Evolutionary conservation across 2,888 invertebrate species (phyloP).

Genomic region (Drosophila birchii): DNA sequence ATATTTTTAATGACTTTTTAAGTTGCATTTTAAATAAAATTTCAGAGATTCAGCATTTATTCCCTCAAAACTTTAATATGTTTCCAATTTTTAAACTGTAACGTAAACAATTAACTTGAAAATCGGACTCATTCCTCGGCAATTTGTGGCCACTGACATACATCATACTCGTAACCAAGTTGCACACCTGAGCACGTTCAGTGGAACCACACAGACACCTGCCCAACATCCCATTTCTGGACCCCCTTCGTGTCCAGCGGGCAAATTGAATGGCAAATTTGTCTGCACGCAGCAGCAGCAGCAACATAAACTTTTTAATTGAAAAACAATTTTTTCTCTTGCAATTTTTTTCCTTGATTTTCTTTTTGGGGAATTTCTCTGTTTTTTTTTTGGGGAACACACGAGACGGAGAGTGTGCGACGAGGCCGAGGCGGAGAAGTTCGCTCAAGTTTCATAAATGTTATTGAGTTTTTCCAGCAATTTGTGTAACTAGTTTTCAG

Average conservation of each 20-base stretch:
- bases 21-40: neutral
- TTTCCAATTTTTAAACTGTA: slow-evolving; percentile 1
- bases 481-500: slow-evolving; percentile 69
- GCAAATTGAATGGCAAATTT: slow-evolving; percentile 76
- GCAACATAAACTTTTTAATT: slow-evolving; percentile 73
- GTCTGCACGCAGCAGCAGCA: slow-evolving; percentile 68
- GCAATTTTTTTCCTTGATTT: slow-evolving; percentile 47
- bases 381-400: slow-evolving; percentile 25
- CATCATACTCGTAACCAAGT: slow-evolving; percentile 40
- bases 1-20: no score
- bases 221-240: slow-evolving; percentile 17
- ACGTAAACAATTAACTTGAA: slow-evolving; percentile 29
- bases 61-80: no score
- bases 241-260: slow-evolving; percentile 57
- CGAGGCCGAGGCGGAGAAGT: slow-evolving; percentile 24
- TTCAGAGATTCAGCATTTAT: neutral
- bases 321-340: slow-evolving; percentile 66
- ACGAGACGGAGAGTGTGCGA: slow-evolving; percentile 14
- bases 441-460: slow-evolving; percentile 73
- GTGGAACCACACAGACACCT: slow-evolving; percentile 34
- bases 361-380: slow-evolving; percentile 33
- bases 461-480: slow-evolving; percentile 57
- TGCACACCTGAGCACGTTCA: slow-evolving; percentile 35
- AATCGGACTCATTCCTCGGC: slow-evolving; percentile 31
- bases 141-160: slow-evolving; percentile 27